Base-by-base conservation (phyloP, 2,797 vertebrate species). In the Trachurus trachurus region DNA sequence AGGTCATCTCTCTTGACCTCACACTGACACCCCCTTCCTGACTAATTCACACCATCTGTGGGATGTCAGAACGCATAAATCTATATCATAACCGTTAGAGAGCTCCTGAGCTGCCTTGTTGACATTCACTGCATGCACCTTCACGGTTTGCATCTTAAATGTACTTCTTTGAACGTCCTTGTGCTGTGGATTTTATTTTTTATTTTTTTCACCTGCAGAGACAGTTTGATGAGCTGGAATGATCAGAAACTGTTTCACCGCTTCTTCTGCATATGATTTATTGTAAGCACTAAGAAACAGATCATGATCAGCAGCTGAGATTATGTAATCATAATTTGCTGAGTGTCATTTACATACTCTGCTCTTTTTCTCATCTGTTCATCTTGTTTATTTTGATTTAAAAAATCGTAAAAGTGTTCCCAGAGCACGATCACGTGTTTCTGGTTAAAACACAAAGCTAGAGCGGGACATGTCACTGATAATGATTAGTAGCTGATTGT, bases 11-110 rank as follows among this genome's bases (percentile, higher is more conserved):
- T 88, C 79, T 86, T 89, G 93, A 94, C 91, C 91, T 86, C 61
- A 21, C 29, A 81, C 86, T 93, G 92, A 88, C 92, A 90, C 74
- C 81, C 61, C 67, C 77, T 80, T 82, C 81, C 85, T 80, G 74
- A 88, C 92, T 92, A 93, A 92, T 93, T 90, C 90, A 87, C 90
- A 88, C 92, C 92, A 94, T 93, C 93, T 94, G 91, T 83, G 78
- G 85, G 84, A 76, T 88, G 93, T 93, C 93, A 90, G 83, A 82
- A 69, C 89, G 86, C 80, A 92, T 94, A 89, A 91, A 93, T 93
- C 91, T 78, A 90, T 92, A 92, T 89, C 85, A 85, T 86, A 90
- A 91, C 80, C 58, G 67, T 88, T 56, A 59, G 60, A 78, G 63
- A 74, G 71, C 57, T 67, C 54, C 85, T 67, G 74, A 82, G 87